A percentile compares a stretch with the other conserved stretches of the same genome.
These are phyloP conservation scores for Macaria notata DNA, from an alignment of 2,888 invertebrate species.

Conservation along the genomic window DNA sequence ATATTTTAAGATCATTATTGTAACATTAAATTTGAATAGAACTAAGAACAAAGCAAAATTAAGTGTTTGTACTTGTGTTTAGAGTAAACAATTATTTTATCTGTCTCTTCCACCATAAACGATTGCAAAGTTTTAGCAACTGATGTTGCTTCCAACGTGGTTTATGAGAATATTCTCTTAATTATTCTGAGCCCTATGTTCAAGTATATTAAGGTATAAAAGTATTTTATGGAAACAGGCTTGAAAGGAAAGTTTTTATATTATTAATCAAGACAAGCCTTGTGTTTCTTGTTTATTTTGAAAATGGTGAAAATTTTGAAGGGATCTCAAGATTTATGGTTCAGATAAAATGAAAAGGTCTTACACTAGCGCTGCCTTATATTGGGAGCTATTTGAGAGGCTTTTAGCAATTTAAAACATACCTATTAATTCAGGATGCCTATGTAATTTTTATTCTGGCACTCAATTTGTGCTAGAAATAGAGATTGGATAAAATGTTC, in stretches of 20 bases:
- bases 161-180: slow-evolving; percentile 17
- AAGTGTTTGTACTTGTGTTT: too few species aligned
- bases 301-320: slow-evolving; percentile 17
- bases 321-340: not conserved
- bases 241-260: slow-evolving; percentile 26
- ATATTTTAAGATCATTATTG: too few species aligned
- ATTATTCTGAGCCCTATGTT: slow-evolving; percentile 20
- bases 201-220: slow-evolving; percentile 14
- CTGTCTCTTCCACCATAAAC: slow-evolving; percentile 25
- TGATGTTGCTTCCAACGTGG: slow-evolving; percentile 26
- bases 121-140: slow-evolving; percentile 31
- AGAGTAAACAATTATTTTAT: slow-evolving; percentile 25
- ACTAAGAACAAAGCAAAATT: too few species aligned
- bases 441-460: too few species aligned
- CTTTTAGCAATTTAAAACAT: too few species aligned
- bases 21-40: too few species aligned
- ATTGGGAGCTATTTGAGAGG: too few species aligned
- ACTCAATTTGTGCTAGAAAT: too few species aligned
- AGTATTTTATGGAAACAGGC: slow-evolving; percentile 4
- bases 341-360: too few species aligned
- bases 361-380: too few species aligned
- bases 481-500: too few species aligned
- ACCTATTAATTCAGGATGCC: too few species aligned
- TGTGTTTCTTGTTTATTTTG: slow-evolving; percentile 24
- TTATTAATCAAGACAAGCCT: slow-evolving; percentile 30